phyloP scores from a whole-genome alignment of 2,113 vertebrate genomes.

The Corythornis vintsioides region DNA sequence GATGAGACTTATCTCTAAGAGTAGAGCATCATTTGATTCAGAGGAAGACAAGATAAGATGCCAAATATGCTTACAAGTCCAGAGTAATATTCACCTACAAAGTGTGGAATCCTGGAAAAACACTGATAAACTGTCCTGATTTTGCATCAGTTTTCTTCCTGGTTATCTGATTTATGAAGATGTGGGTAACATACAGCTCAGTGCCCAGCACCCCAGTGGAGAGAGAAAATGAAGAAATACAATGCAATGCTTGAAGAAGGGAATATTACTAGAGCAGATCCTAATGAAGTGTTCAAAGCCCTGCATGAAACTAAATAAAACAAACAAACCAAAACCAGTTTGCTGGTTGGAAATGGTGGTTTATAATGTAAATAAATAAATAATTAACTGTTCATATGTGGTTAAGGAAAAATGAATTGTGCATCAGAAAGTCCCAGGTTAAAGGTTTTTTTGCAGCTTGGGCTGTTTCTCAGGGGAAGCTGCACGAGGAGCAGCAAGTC shows the following conservation, averaged over 20 bases:
- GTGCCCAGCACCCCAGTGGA: neutral
- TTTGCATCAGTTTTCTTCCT: neutral
- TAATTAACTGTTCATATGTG: neutral
- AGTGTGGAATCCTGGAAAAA: neutral
- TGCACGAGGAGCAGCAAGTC: neutral
- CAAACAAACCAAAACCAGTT: neutral
- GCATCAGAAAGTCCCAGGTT: neutral
- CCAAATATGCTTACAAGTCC: neutral
- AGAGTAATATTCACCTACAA: neutral
- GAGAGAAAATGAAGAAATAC: neutral
- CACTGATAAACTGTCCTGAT: neutral
- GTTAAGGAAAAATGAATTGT: neutral
- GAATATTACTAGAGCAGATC: neutral
- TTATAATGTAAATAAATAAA: neutral
- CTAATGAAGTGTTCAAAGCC: neutral
- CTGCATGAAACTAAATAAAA: neutral
- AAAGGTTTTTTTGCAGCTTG: neutral
- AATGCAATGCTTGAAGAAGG: neutral
- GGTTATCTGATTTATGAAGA: neutral
- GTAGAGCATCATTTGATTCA: neutral
- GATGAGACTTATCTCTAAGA: neutral
- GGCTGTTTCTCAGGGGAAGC: neutral
- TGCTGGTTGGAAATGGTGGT: neutral
- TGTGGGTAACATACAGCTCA: neutral
- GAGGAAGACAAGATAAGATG: neutral